These are phyloP conservation scores for Apantesis nais DNA, from an alignment of 2,888 invertebrate species.

Conservation along the genomic window DNA sequence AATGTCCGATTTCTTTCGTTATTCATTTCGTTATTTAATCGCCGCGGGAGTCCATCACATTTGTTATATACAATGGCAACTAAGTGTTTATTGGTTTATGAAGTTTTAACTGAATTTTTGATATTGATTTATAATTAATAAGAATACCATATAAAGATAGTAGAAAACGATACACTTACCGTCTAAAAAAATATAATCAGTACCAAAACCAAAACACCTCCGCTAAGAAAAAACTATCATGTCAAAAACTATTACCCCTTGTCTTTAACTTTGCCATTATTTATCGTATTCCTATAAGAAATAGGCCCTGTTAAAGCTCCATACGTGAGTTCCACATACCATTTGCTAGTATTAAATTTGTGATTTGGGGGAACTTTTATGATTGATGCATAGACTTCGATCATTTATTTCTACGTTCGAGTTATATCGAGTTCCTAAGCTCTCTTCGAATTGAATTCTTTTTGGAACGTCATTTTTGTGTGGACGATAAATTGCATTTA, in stretches of 20 bases:
- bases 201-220: neutral
- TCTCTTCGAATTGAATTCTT: slow-evolving; percentile 25
- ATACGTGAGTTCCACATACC: slow-evolving; percentile 16
- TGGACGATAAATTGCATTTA: slow-evolving; percentile 39
- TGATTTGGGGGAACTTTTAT: slow-evolving; percentile 41
- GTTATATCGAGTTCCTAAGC: slow-evolving; percentile 32
- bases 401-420: slow-evolving; percentile 46
- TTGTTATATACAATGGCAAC: slow-evolving; percentile 66
- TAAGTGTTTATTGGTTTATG: slow-evolving; percentile 77
- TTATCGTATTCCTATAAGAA: slow-evolving; percentile 4
- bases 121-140: too few species aligned
- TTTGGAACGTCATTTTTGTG: slow-evolving; percentile 20
- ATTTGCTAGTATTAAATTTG: slow-evolving; percentile 35
- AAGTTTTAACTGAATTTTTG: slow-evolving; percentile 41
- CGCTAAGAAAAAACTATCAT: slow-evolving; percentile 1
- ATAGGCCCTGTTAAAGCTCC: slow-evolving; percentile 17
- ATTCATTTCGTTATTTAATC: slow-evolving; percentile 79
- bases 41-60: slow-evolving; percentile 77
- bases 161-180: neutral
- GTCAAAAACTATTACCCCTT: slow-evolving; percentile 14
- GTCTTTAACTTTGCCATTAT: slow-evolving; percentile 1
- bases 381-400: slow-evolving; percentile 50
- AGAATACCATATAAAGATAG: too few species aligned
- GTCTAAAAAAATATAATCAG: neutral
- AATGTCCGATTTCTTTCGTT: slow-evolving; percentile 76